These are phyloP conservation scores for Rhegmatorhina hoffmannsi DNA, from an alignment of 2,113 vertebrate genomes.

Conservation along the genomic window DNA sequence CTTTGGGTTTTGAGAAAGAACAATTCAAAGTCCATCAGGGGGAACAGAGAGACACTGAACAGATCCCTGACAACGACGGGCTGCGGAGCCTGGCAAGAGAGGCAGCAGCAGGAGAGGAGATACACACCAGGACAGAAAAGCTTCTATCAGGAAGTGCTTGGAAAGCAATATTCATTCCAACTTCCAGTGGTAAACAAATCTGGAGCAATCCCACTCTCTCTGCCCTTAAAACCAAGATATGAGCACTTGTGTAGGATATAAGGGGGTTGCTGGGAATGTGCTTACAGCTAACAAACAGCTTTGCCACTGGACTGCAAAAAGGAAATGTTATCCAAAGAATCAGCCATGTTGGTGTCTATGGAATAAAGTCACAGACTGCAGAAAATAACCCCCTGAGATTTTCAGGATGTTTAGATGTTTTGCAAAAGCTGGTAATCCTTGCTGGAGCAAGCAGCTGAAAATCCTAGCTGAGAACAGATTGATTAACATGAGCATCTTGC, in stretches of 20 bases:
- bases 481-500: neutral
- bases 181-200: neutral
- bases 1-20: neutral
- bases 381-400: neutral
- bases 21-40: neutral
- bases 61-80: neutral
- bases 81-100: neutral
- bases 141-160: neutral
- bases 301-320: neutral
- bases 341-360: neutral
- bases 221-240: neutral
- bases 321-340: neutral
- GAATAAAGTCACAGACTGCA: neutral
- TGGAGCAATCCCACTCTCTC: neutral
- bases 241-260: neutral
- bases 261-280: neutral
- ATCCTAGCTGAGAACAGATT: neutral
- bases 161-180: neutral
- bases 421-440: neutral
- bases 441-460: neutral
- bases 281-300: neutral
- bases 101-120: neutral
- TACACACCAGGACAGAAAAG: neutral
- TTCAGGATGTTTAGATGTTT: neutral
- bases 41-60: neutral